Evolutionary conservation across 2,888 invertebrate species (phyloP).

Genomic region (Limnephilus auricula): DNA sequence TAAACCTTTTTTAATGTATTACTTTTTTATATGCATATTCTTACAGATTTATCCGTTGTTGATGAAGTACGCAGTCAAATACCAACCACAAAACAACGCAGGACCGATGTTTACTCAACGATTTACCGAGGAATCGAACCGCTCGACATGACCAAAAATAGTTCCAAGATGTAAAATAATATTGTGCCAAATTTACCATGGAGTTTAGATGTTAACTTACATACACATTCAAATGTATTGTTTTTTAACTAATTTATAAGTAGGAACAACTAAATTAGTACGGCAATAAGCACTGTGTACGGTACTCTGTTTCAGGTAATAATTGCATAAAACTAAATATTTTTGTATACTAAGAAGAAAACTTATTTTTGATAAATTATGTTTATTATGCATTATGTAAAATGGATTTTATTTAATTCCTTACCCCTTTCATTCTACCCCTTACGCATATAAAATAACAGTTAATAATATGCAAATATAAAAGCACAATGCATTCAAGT

Average conservation of each 20-base stretch:
- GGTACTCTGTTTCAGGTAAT: background rate
- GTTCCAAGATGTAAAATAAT: conserved; percentile 24
- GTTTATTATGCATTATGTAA: background rate
- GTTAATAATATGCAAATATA: background rate
- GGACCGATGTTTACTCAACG: conserved; percentile 86
- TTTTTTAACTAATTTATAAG: background rate
- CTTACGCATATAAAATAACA: background rate
- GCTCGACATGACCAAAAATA: conserved; percentile 22
- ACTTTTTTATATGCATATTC: background rate
- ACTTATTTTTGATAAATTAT: conserved; percentile 19
- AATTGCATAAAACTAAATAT: background rate
- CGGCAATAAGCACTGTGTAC: too few relatives aligned
- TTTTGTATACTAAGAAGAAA: background rate
- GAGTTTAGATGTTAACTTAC: background rate
- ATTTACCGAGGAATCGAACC: conserved; percentile 63
- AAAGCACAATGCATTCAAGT: background rate
- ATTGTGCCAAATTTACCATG: background rate
- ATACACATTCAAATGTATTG: background rate
- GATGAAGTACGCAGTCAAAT: conserved; percentile 90
- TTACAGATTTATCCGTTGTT: conserved; percentile 84
- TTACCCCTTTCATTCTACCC: background rate
- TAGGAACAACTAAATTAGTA: background rate
- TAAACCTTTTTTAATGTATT: background rate
- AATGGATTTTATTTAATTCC: background rate
- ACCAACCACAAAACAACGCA: conserved; percentile 85